These are phyloP conservation scores for Xenops minutus DNA, from an alignment of 2,797 vertebrate genomes.

Conservation along the genomic window DNA sequence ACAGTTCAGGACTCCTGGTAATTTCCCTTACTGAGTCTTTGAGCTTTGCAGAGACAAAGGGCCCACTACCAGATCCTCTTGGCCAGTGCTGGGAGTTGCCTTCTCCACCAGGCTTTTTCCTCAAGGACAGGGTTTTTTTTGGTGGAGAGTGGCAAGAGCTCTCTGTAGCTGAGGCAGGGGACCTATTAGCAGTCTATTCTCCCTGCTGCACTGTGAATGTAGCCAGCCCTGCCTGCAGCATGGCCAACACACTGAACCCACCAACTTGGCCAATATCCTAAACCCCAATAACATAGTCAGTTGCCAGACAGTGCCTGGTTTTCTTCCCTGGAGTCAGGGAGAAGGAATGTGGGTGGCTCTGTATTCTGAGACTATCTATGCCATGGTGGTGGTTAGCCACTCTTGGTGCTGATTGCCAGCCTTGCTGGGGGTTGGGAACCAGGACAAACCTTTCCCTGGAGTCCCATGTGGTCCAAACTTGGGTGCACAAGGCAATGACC, in stretches of 20 bases:
- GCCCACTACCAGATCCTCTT: neutral
- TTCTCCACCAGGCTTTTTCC: neutral
- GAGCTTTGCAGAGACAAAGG: neutral
- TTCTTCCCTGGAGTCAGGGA: neutral
- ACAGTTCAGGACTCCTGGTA: neutral
- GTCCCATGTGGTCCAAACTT: neutral
- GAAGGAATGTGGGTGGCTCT: neutral
- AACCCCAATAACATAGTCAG: neutral
- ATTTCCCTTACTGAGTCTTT: neutral
- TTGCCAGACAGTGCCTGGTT: constrained; percentile 5
- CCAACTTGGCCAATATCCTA: constrained; percentile 19
- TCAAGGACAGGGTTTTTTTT: neutral
- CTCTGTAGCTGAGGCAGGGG: neutral
- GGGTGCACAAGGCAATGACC: accelerated
- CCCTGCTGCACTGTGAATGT: neutral
- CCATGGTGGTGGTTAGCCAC: neutral
- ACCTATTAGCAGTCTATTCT: neutral
- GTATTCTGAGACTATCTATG: accelerated
- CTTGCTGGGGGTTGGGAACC: neutral
- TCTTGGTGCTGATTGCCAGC: neutral
- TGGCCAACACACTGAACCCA: neutral
- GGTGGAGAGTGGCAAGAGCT: neutral
- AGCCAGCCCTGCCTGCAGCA: neutral
- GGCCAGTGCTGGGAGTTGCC: neutral
- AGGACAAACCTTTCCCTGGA: accelerated